Evolutionary conservation across 2,888 invertebrate species (phyloP).

Genomic region (Polylopha cassiicola): DNA sequence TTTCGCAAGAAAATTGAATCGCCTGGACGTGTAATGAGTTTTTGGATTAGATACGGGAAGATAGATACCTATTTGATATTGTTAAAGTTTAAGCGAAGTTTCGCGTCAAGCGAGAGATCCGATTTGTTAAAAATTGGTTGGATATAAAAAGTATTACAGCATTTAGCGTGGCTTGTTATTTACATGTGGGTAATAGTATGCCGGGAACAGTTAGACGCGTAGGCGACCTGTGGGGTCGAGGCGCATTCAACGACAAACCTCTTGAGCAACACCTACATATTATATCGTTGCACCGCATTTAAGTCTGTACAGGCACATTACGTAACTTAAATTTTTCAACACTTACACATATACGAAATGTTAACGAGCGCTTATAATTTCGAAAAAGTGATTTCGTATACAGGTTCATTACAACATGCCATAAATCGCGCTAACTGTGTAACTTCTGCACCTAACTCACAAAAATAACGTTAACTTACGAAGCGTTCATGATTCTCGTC

Average conservation of each 20-base stretch:
- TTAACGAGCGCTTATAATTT: background rate
- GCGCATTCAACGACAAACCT: conserved; percentile 42
- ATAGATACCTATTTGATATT: no score
- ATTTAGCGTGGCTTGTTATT: conserved; percentile 11
- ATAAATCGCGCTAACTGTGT: no score
- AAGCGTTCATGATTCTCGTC: no score
- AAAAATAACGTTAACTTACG: no score
- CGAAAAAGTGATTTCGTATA: no score
- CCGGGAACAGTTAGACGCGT: conserved; percentile 59
- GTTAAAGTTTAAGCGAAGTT: no score
- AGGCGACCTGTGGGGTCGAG: conserved; percentile 49
- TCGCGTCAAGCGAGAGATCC: no score
- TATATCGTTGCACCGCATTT: conserved; percentile 22
- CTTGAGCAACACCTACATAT: conserved; percentile 45
- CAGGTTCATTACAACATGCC: no score
- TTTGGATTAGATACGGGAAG: conserved; percentile 13
- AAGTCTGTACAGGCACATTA: conserved; percentile 11
- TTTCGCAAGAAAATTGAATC: conserved; percentile 16
- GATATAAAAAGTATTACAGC: conserved; percentile 5
- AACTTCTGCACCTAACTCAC: no score
- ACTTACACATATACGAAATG: background rate
- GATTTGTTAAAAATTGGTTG: no score
- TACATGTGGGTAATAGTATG: conserved; percentile 24
- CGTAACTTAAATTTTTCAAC: conserved; percentile 6
- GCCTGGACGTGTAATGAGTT: conserved; percentile 20